These are phyloP conservation scores for Phymanthus crucifer DNA, from an alignment of 92 coral and sea anemone species.

Conservation along the genomic window DNA sequence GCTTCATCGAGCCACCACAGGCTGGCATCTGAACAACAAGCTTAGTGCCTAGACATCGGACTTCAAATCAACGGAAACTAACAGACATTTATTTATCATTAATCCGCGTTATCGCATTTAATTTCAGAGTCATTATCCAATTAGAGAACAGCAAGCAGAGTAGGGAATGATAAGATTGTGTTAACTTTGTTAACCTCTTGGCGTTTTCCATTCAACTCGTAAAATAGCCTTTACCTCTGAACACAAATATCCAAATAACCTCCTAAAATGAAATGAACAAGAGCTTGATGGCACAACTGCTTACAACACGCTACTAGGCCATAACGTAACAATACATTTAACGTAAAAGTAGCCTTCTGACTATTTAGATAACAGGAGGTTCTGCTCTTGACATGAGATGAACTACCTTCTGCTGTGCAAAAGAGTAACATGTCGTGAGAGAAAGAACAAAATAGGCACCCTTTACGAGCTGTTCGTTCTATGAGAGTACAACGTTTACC, in stretches of 20 bases:
- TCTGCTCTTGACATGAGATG: slow-evolving; percentile 7
- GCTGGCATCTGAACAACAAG: slow-evolving; percentile 32
- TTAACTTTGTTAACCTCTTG: slow-evolving; percentile 23
- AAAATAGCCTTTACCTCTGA: neutral
- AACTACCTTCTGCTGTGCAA: neutral
- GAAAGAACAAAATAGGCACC: neutral
- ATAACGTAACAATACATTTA: neutral
- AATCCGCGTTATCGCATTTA: slow-evolving; percentile 45
- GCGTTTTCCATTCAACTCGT: slow-evolving; percentile 6
- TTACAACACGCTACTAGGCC: no score
- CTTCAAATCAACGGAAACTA: slow-evolving; percentile 26
- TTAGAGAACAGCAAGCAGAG: slow-evolving; percentile 30
- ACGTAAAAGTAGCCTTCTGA: neutral
- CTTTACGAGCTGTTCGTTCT: neutral
- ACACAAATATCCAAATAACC: neutral
- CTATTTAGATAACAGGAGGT: neutral
- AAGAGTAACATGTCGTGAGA: neutral
- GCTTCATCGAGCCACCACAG: slow-evolving; percentile 23
- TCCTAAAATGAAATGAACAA: no score
- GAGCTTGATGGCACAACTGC: no score
- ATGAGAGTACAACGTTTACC: slow-evolving; percentile 7
- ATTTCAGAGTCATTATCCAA: slow-evolving; percentile 49
- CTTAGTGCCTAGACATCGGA: slow-evolving; percentile 34
- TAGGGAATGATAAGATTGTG: slow-evolving; percentile 33
- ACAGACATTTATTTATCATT: slow-evolving; percentile 46